Conservation (phyloP, 2,888 invertebrate genomes). For the Drosophila mimica region DNA sequence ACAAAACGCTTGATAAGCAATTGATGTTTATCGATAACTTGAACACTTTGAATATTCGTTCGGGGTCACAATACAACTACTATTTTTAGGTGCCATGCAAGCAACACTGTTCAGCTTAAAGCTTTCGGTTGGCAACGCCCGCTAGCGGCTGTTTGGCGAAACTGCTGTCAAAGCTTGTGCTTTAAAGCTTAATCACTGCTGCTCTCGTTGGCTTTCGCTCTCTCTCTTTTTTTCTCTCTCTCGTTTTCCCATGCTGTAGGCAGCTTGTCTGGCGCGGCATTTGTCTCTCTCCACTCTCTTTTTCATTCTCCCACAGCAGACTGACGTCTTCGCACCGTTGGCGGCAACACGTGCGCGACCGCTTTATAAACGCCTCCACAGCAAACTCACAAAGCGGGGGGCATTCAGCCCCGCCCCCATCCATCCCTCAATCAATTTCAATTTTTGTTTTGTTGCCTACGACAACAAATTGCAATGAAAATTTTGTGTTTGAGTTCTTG, state of each 20-base stretch:
- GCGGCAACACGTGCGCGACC: conserved; percentile 66
- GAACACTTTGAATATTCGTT: background rate
- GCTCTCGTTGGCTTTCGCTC: background rate
- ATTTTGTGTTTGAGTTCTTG: conserved; percentile 27
- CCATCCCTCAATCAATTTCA: conserved; percentile 60
- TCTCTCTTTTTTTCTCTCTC: background rate
- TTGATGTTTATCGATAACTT: conserved; percentile 8
- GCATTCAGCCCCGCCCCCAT: background rate
- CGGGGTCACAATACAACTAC: conserved; percentile 6
- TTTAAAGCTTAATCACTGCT: conserved; percentile 38
- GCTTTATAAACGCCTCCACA: conserved; percentile 37
- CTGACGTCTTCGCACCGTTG: conserved; percentile 31
- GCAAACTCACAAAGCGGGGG: background rate
- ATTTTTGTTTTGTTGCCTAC: conserved; percentile 62
- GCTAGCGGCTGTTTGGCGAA: conserved; percentile 34
- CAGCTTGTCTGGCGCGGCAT: conserved; percentile 63
- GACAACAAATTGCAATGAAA: conserved; percentile 64
- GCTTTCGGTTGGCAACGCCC: conserved; percentile 49
- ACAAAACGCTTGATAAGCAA: conserved; percentile 34
- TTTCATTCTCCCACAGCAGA: background rate
- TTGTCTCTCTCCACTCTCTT: background rate
- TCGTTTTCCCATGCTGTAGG: conserved; percentile 49
- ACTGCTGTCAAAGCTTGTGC: conserved; percentile 50
- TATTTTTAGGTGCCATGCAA: background rate
- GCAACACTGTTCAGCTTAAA: conserved; percentile 47